A percentile compares a stretch with the other conserved stretches of the same genome.
Conservation (phyloP, 2,888 invertebrate species). For the Craniophora ligustri region DNA sequence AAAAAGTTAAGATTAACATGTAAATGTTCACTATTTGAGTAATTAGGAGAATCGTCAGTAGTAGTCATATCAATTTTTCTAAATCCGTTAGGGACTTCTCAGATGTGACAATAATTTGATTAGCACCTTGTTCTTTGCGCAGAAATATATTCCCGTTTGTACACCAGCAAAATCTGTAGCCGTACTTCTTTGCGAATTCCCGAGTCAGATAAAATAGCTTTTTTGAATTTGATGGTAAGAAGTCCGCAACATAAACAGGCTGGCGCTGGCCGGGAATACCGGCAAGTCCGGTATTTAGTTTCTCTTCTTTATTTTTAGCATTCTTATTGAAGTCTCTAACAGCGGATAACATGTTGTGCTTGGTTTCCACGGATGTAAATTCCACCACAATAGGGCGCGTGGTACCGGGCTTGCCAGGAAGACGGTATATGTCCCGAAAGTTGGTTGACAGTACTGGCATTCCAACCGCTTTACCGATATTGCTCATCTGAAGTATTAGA, state of each 20-base stretch:
- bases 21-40: too few relatives aligned
- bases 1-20: too few relatives aligned
- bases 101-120: background rate
- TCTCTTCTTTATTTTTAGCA: background rate
- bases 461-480: background rate
- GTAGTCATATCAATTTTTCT: too few relatives aligned
- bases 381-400: too few relatives aligned
- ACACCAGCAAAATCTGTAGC: background rate
- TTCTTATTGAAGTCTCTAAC: too few relatives aligned
- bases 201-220: slow-evolving; percentile 1
- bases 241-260: background rate
- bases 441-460: background rate
- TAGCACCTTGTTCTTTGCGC: background rate
- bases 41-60: too few relatives aligned
- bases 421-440: background rate
- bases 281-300: background rate
- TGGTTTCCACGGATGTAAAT: too few relatives aligned
- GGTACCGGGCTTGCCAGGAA: too few relatives aligned
- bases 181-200: too few relatives aligned
- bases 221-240: background rate
- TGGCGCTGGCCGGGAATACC: background rate
- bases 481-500: background rate
- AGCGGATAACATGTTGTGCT: too few relatives aligned
- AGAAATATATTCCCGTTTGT: background rate
- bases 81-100: background rate